These are phyloP conservation scores for Aegithalos caudatus DNA, from an alignment of 2,113 vertebrate species.

Conservation along the genomic window DNA sequence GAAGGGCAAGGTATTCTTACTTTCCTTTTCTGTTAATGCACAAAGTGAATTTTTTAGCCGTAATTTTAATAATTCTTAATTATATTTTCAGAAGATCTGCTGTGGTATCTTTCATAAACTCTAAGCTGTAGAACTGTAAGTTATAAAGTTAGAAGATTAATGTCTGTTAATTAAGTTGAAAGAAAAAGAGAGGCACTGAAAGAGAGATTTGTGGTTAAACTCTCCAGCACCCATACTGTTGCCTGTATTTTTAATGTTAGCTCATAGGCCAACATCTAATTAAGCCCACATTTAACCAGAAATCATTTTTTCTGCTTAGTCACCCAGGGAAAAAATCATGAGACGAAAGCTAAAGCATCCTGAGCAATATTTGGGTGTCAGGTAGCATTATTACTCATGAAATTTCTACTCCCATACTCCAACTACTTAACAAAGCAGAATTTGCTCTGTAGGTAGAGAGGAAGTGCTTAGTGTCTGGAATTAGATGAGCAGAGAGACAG, in stretches of 20 bases:
- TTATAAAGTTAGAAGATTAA: background rate
- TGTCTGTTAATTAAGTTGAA: slow-evolving; percentile 8
- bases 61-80: background rate
- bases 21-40: background rate
- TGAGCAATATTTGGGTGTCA: background rate
- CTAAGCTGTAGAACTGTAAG: background rate
- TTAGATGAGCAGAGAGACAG: background rate
- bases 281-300: background rate
- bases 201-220: background rate
- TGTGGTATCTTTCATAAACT: background rate
- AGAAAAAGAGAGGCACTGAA: background rate
- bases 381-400: background rate
- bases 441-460: background rate
- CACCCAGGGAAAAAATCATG: background rate
- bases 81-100: background rate
- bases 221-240: background rate
- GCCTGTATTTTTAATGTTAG: background rate
- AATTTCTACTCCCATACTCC: background rate
- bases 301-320: slow-evolving; percentile 27
- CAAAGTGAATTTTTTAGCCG: background rate
- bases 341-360: background rate
- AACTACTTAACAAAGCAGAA: background rate
- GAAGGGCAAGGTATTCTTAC: background rate
- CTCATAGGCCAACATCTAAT: background rate
- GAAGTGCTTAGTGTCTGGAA: background rate